Percentiles rank a stretch among this genome's conserved stretches.
phyloP scores from a whole-genome alignment of 2,797 vertebrate genomes.

The Pseudopleuronectes americanus region DNA sequence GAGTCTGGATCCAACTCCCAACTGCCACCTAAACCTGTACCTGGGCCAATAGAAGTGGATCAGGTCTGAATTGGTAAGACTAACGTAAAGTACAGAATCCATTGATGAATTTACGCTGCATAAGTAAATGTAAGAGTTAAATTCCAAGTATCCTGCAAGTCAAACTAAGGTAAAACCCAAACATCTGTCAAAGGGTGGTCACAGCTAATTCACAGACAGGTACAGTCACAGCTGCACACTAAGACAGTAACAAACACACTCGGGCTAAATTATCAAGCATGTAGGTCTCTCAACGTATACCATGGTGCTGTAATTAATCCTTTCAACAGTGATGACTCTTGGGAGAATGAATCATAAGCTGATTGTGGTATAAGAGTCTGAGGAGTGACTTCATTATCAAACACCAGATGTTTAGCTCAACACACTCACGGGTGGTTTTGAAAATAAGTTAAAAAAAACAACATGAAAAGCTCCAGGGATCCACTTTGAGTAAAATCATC shows the following conservation, averaged over 20 bases:
- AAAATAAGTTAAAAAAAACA: neutral
- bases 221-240: too few species aligned
- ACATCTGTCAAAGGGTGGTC: too few species aligned
- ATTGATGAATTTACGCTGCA: too few species aligned
- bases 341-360: constrained; percentile 33
- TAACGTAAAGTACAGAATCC: too few species aligned
- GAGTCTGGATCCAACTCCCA: too few species aligned
- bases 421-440: constrained; percentile 4
- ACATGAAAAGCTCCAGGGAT: constrained; percentile 8
- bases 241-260: neutral
- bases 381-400: constrained; percentile 45
- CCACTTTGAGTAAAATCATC: constrained; percentile 14
- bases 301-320: constrained; percentile 10
- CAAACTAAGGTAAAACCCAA: too few species aligned
- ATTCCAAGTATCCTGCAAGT: too few species aligned
- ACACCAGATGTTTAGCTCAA: constrained; percentile 50
- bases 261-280: neutral
- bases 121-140: too few species aligned
- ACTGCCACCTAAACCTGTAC: too few species aligned
- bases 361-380: constrained; percentile 26
- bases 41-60: too few species aligned
- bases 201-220: too few species aligned
- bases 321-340: constrained; percentile 15
- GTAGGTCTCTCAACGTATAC: neutral
- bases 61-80: too few species aligned